These are phyloP conservation scores for Diachrysia chrysitis DNA, from an alignment of 2,888 invertebrate species.

Conservation along the genomic window DNA sequence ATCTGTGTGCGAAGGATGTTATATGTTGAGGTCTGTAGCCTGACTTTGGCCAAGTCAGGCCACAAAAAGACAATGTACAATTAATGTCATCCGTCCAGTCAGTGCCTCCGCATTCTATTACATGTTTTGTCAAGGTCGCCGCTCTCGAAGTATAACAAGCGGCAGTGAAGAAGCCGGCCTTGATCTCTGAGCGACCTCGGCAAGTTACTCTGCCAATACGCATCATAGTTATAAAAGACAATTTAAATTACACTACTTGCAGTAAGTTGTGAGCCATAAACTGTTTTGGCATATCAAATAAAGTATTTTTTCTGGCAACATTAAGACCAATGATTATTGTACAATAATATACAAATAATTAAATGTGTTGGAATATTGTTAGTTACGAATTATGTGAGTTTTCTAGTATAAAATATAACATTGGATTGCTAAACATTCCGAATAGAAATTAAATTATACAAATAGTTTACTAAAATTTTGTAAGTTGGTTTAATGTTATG, in stretches of 20 bases:
- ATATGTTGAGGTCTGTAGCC: not conserved
- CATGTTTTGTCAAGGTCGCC: slow-evolving; percentile 53
- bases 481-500: slow-evolving; percentile 52
- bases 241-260: slow-evolving; percentile 13
- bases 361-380: slow-evolving; percentile 58
- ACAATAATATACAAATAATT: slow-evolving; percentile 65
- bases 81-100: slow-evolving; percentile 47
- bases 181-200: slow-evolving; percentile 61
- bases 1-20: slow-evolving; percentile 13
- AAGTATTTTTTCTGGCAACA: slow-evolving; percentile 45
- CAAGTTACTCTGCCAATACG: slow-evolving; percentile 43
- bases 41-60: not conserved
- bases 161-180: slow-evolving; percentile 49
- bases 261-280: slow-evolving; percentile 38
- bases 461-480: slow-evolving; percentile 43
- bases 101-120: slow-evolving; percentile 53
- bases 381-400: slow-evolving; percentile 58
- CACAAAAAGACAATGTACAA: slow-evolving; percentile 24
- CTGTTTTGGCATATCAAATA: slow-evolving; percentile 40
- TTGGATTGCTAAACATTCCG: slow-evolving; percentile 70
- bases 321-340: slow-evolving; percentile 67
- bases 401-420: slow-evolving; percentile 63
- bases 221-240: slow-evolving; percentile 42
- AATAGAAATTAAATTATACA: slow-evolving; percentile 57
- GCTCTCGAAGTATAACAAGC: slow-evolving; percentile 44